phyloP scores from a whole-genome alignment of 2,113 vertebrate species.

The Recurvirostra avosetta region DNA sequence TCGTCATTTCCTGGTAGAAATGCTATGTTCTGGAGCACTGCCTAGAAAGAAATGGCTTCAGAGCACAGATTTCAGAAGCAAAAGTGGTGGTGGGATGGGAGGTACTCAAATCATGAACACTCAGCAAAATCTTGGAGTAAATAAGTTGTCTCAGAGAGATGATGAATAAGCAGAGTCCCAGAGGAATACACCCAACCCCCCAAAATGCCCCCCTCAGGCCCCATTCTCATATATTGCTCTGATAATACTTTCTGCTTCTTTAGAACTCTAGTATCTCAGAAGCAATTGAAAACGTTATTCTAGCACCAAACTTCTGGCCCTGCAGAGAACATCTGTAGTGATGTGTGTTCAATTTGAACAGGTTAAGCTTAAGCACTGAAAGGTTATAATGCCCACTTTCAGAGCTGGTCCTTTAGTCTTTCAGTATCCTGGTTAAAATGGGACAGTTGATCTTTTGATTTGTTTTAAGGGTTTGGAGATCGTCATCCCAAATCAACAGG shows the following conservation, averaged over 20 bases:
- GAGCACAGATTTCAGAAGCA: background rate
- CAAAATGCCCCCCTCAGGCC: fast-evolving
- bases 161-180: background rate
- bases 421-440: background rate
- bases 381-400: background rate
- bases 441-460: background rate
- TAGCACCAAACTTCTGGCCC: background rate
- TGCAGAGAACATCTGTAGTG: background rate
- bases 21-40: constrained; percentile 21
- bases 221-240: background rate
- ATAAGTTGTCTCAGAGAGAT: background rate
- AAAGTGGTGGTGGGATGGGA: background rate
- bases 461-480: background rate
- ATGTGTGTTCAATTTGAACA: background rate
- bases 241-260: background rate
- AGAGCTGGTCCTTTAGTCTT: background rate
- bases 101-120: background rate
- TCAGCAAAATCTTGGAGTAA: background rate
- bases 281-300: background rate
- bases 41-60: constrained; percentile 26
- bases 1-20: constrained; percentile 38
- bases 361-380: background rate
- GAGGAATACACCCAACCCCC: background rate
- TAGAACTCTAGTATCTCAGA: background rate
- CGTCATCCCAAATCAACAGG: background rate